phyloP scores from a whole-genome alignment of 2,113 vertebrate species.

The Hystrix brachyura region DNA sequence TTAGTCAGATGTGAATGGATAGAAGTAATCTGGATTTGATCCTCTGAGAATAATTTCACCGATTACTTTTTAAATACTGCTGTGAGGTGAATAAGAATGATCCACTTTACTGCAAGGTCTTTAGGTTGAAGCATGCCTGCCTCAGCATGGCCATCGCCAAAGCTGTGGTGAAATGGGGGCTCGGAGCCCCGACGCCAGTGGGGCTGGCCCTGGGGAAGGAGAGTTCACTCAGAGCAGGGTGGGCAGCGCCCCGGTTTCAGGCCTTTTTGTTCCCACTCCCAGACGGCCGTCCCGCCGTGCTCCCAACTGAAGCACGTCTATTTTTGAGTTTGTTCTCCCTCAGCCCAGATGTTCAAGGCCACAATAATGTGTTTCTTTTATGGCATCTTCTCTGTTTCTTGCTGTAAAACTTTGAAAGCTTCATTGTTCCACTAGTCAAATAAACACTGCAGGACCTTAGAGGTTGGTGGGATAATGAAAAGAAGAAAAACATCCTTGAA shows the following conservation, averaged over 20 bases:
- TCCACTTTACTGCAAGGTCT: not conserved
- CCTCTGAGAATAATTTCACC: slow-evolving; percentile 51
- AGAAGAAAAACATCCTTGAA: slow-evolving; percentile 51
- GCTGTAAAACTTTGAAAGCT: slow-evolving; percentile 51
- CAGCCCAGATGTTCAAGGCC: slow-evolving; percentile 78
- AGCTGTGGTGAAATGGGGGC: not conserved
- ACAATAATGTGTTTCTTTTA: slow-evolving; percentile 71
- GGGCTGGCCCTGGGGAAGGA: slow-evolving; percentile 32
- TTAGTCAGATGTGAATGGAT: not conserved
- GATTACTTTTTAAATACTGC: not conserved
- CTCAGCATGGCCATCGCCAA: not conserved
- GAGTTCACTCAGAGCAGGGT: not conserved
- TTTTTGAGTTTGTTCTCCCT: slow-evolving; percentile 80
- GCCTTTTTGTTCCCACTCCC: slow-evolving; percentile 80
- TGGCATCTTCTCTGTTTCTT: slow-evolving; percentile 72
- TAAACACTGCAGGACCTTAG: slow-evolving; percentile 51
- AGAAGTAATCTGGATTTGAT: slow-evolving; percentile 41
- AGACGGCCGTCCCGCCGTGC: slow-evolving; percentile 77
- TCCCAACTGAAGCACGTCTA: slow-evolving; percentile 77
- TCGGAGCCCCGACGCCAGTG: accelerated
- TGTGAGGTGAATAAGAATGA: slow-evolving; percentile 12
- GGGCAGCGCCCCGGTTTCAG: slow-evolving; percentile 4
- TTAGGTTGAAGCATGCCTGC: accelerated
- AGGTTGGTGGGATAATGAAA: slow-evolving; percentile 34
- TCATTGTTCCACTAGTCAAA: slow-evolving; percentile 66